These are phyloP conservation scores for Sus cebifrons DNA, from an alignment of 2,797 vertebrate genomes.

Conservation along the genomic window DNA sequence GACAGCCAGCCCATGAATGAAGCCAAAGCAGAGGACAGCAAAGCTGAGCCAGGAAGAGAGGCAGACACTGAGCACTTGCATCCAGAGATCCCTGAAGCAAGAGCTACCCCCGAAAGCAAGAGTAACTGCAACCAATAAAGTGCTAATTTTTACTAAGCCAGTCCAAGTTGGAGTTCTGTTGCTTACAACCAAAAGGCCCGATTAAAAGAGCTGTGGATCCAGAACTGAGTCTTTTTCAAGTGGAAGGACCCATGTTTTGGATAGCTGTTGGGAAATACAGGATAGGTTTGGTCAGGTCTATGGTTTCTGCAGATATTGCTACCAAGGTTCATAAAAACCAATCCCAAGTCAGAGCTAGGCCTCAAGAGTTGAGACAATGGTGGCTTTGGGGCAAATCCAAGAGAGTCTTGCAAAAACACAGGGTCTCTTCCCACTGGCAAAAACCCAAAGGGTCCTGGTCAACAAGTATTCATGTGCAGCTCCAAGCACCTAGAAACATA, in stretches of 20 bases:
- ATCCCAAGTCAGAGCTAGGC: background rate
- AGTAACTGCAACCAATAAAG: background rate
- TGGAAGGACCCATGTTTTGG: constrained; percentile 30
- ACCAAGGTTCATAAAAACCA: constrained; percentile 27
- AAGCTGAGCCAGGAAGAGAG: background rate
- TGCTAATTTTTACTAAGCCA: background rate
- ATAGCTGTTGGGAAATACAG: constrained; percentile 32
- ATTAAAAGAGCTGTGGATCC: background rate
- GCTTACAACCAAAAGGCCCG: constrained; percentile 21
- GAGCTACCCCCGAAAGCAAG: background rate
- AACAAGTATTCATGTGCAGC: background rate
- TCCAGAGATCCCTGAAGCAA: background rate
- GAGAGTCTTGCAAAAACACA: background rate
- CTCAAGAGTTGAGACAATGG: background rate
- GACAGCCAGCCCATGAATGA: background rate
- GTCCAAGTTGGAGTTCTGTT: constrained; percentile 45
- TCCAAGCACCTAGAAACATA: background rate
- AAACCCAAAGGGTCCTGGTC: background rate
- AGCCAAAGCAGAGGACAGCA: background rate
- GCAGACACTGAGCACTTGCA: background rate
- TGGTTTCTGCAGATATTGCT: constrained; percentile 13
- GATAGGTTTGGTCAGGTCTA: background rate
- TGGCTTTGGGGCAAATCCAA: background rate
- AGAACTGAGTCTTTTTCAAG: background rate
- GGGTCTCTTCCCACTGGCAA: background rate